Percentiles rank a stretch among this genome's conserved stretches.
These are phyloP conservation scores for Drosophila acutilabella DNA, from an alignment of 2,888 invertebrate genomes.

Conservation along the genomic window DNA sequence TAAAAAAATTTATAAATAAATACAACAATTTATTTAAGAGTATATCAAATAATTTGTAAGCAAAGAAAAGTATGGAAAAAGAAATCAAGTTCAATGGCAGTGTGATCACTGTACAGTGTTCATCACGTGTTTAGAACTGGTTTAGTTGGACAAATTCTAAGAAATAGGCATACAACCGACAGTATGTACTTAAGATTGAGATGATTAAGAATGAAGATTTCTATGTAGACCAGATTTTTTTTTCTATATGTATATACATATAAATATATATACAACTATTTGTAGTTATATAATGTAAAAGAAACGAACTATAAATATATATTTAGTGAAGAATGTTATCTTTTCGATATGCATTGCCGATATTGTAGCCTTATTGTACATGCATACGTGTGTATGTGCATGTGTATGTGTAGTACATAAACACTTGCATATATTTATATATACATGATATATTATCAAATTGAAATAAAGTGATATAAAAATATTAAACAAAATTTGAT, in stretches of 20 bases:
- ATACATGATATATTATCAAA: conserved; percentile 41
- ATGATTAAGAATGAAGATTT: conserved; percentile 17
- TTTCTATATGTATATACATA: conserved; percentile 13
- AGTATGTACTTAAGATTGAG: conserved; percentile 49
- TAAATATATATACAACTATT: conserved; percentile 7
- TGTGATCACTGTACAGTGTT: conserved; percentile 5
- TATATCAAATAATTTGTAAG: conserved; percentile 2
- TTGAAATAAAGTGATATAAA: conserved; percentile 62
- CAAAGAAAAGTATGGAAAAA: not conserved
- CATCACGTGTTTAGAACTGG: conserved; percentile 1
- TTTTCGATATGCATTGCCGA: conserved; percentile 50
- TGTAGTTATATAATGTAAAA: conserved; percentile 8
- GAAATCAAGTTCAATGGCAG: not conserved
- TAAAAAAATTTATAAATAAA: not conserved
- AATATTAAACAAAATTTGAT: not conserved
- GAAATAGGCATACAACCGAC: conserved; percentile 16
- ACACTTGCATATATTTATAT: too few relatives aligned
- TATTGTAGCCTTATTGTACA: conserved; percentile 49
- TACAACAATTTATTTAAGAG: not conserved
- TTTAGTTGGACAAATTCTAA: conserved; percentile 9
- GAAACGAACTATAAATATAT: conserved; percentile 26
- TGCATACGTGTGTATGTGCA: conserved; percentile 15
- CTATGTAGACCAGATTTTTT: conserved; percentile 30
- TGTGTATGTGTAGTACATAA: conserved; percentile 26
- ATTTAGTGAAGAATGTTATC: conserved; percentile 40